These are phyloP conservation scores for Corythoichthys haematopterus DNA, from an alignment of 2,113 vertebrate genomes.

Conservation along the genomic window DNA sequence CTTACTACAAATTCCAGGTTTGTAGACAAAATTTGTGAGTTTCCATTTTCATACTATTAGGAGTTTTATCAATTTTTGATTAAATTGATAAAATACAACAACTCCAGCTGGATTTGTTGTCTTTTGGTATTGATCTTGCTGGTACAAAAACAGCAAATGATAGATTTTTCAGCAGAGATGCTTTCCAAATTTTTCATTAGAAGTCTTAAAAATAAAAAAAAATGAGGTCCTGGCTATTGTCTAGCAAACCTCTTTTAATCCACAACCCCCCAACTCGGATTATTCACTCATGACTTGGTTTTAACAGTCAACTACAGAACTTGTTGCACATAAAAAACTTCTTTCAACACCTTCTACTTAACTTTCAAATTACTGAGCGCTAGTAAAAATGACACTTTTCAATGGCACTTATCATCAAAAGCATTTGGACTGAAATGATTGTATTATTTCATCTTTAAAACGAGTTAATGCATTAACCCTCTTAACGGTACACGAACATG, in stretches of 20 bases:
- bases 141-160: too few species aligned
- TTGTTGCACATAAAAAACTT: neutral
- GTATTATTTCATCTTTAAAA: neutral
- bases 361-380: neutral
- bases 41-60: too few species aligned
- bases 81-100: too few species aligned
- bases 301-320: neutral
- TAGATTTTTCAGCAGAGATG: too few species aligned
- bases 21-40: too few species aligned
- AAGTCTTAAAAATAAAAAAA: neutral
- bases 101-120: too few species aligned
- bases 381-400: neutral
- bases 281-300: conserved; percentile 35
- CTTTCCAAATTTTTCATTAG: neutral
- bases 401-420: neutral
- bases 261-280: conserved; percentile 20
- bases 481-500: neutral
- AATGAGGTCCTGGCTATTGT: conserved; percentile 4
- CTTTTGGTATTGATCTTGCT: too few species aligned
- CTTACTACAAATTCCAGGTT: too few species aligned
- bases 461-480: neutral
- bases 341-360: neutral
- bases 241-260: conserved; percentile 20
- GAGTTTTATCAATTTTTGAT: too few species aligned
- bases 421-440: neutral